Evolutionary conservation across 2,113 vertebrate species (phyloP), one percentile per base, ranked within the genome.

Genomic region (Cephalopterus ornatus): DNA sequence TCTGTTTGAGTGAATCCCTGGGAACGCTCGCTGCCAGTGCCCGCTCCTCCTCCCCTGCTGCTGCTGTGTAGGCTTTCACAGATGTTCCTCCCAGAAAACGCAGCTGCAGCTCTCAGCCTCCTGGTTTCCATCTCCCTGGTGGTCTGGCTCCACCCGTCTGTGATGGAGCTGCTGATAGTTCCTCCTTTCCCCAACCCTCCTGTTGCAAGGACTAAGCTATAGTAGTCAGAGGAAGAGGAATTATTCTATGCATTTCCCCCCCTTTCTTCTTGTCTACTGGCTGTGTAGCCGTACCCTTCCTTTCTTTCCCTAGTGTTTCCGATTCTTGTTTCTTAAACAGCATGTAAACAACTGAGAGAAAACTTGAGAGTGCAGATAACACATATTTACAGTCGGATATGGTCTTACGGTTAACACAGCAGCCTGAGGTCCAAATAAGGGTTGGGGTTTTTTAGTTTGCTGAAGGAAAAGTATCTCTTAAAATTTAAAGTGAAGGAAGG

Each of bases 81-180:
- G 96, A 96, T 96, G 96, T 97, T 97, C 76, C 83, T 96, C 83
- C 83, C 52, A 16, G 88, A 80, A 83, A 65, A 94, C 88, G 92
- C 96, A 95, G 96, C 96, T 95, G 96, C 66, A 62, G 88, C 62
- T 86, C 83, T 91, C 92, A 93, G 0, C 66, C 70, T 95, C 73
- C n/a, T 27, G 1, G 9, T 87, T 94, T 93, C 96, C 70, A 70
- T 87, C 93, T 93, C 89, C 89, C 66, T 0, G 92, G 93, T 96
- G 96, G 95, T 96, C 96, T 78, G 83, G 46, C 73, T 75, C 95
- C 84, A 78, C 96, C 86, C 44, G 0, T 62, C 88, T 58, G 35
- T 78, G 91, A 89, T 93, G 83, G 76, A 93, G 86, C 73, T 95
- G 76, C 91, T 81, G 76, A 78, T 93, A 81, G 83, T 91, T 92